phyloP scores from a whole-genome alignment of 2,113 vertebrate species.

The Psilopogon haemacephalus region DNA sequence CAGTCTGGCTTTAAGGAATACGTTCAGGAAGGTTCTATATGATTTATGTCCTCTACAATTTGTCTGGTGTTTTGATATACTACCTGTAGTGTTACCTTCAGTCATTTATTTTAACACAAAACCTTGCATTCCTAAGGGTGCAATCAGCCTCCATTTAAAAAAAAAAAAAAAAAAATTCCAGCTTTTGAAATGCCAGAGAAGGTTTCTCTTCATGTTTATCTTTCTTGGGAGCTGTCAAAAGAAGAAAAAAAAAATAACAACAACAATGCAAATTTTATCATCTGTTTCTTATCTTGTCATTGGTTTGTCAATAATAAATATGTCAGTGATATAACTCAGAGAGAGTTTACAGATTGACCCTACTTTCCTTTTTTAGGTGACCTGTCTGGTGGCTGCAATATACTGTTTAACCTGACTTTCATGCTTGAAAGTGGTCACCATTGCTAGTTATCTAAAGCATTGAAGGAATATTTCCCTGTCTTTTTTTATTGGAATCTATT shows the following conservation, averaged over 20 bases:
- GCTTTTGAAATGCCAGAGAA: not conserved
- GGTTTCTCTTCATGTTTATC: not conserved
- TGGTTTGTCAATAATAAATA: not conserved
- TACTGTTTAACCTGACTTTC: not conserved
- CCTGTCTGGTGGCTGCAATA: not conserved
- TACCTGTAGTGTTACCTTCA: not conserved
- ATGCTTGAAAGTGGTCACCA: slow-evolving; percentile 1
- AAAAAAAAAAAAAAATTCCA: not conserved
- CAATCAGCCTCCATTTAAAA: not conserved
- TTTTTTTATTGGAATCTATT: not conserved
- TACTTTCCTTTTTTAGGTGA: not conserved
- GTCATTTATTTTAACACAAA: not conserved
- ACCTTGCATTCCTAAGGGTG: not conserved
- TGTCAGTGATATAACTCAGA: not conserved
- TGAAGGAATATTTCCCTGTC: not conserved
- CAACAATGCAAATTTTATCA: not conserved
- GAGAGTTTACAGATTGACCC: not conserved
- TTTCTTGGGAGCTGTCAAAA: not conserved
- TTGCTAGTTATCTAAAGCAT: not conserved
- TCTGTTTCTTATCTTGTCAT: not conserved
- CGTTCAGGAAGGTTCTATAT: not conserved
- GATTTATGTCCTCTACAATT: not conserved
- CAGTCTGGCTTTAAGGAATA: not conserved
- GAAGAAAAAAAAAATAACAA: not conserved
- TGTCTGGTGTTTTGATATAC: not conserved